phyloP scores from a whole-genome alignment of 2,113 vertebrate species.

The Pteropus alecto region DNA sequence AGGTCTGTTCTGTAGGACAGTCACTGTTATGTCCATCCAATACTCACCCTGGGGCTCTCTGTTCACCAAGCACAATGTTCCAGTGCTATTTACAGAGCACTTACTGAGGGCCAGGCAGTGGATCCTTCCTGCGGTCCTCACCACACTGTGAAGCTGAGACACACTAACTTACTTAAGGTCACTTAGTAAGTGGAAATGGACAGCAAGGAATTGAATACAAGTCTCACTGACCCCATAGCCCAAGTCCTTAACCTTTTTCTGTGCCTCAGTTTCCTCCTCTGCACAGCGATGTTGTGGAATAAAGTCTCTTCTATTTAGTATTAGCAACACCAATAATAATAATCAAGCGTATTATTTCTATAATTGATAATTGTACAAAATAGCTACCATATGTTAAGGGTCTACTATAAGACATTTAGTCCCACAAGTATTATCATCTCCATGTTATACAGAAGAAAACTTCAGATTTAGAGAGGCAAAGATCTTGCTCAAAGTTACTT shows the following conservation, averaged over 20 bases:
- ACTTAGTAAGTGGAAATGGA: not conserved
- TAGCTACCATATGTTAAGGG: not conserved
- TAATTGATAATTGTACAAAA: conserved; percentile 10
- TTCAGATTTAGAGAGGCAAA: not conserved
- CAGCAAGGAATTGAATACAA: not conserved
- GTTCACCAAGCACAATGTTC: not conserved
- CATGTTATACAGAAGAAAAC: not conserved
- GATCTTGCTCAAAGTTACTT: not conserved
- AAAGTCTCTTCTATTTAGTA: not conserved
- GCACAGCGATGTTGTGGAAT: not conserved
- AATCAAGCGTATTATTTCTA: not conserved
- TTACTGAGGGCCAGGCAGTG: not conserved
- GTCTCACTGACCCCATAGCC: not conserved
- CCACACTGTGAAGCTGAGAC: not conserved
- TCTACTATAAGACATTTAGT: not conserved
- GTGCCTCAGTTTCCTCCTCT: not conserved
- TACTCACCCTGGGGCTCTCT: not conserved
- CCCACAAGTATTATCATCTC: not conserved
- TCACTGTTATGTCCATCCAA: not conserved
- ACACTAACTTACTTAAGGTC: not conserved
- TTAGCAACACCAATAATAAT: conserved; percentile 8
- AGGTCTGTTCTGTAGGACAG: not conserved
- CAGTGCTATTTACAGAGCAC: not conserved
- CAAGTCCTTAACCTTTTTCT: not conserved
- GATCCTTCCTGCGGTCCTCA: not conserved